Conservation (phyloP, 2,797 vertebrate genomes). For the Nothura maculosa region DNA sequence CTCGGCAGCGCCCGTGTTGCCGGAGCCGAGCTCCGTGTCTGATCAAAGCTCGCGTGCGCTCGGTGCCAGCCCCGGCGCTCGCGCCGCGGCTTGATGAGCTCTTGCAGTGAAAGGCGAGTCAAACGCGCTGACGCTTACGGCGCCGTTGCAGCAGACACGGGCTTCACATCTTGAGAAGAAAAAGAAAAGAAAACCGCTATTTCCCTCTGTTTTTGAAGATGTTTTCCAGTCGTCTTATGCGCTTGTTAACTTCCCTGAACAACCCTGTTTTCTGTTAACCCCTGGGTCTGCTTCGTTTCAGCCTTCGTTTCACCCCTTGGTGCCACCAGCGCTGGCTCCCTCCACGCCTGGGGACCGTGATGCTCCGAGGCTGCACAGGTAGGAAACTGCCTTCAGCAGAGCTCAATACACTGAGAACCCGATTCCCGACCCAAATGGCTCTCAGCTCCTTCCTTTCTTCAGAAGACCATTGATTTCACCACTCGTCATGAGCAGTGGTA, state of each 20-base stretch:
- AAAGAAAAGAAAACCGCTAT: not conserved
- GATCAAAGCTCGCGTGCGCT: not conserved
- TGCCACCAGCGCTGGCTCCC: accelerated
- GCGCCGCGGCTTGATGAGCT: accelerated
- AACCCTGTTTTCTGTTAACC: not conserved
- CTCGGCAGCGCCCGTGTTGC: not conserved
- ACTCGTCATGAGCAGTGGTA: not conserved
- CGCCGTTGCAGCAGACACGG: not conserved
- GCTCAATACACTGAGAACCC: not conserved
- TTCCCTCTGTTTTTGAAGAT: not conserved
- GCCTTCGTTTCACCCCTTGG: not conserved
- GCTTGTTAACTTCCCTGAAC: not conserved
- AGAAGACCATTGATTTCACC: not conserved
- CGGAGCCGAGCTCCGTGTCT: not conserved
- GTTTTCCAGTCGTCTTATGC: not conserved
- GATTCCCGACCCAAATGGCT: accelerated
- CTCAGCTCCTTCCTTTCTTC: not conserved
- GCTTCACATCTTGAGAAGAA: not conserved
- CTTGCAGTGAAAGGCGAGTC: not conserved
- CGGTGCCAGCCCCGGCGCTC: not conserved
- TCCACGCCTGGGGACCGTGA: accelerated
- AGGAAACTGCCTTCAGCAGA: not conserved
- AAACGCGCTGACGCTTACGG: accelerated
- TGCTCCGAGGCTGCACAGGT: not conserved
- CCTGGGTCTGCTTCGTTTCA: not conserved